These are phyloP conservation scores for Hippocampus zosterae DNA, from an alignment of 2,113 vertebrate genomes.

Conservation along the genomic window DNA sequence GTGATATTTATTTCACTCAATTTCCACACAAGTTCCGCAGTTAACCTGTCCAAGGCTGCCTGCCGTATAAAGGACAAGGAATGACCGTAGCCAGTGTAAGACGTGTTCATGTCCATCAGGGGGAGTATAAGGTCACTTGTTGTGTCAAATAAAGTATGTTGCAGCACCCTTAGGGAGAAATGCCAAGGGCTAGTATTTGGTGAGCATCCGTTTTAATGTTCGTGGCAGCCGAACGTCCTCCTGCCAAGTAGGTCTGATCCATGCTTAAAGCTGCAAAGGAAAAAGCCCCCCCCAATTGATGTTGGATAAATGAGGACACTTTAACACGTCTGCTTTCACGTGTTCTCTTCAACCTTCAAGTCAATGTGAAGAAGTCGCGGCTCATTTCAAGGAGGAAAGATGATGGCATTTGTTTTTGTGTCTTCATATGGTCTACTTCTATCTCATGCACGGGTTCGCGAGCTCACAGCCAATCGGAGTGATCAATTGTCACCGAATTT, in stretches of 20 bases:
- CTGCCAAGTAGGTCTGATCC: conserved; percentile 57
- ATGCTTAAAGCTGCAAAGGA: conserved; percentile 39
- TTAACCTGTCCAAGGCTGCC: conserved; percentile 53
- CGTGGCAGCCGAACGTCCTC: conserved; percentile 33
- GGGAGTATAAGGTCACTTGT: neutral
- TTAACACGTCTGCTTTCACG: conserved; percentile 9
- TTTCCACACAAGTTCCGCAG: conserved; percentile 33
- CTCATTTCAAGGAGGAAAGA: neutral
- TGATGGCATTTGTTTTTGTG: too few relatives aligned
- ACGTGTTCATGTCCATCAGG: conserved; percentile 46
- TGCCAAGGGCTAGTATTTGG: conserved; percentile 53
- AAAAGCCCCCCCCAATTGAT: conserved; percentile 13
- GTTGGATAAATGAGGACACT: conserved; percentile 14
- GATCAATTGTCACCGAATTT: conserved; percentile 11
- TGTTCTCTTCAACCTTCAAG: neutral
- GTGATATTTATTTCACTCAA: conserved; percentile 41
- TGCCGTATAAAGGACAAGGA: conserved; percentile 39
- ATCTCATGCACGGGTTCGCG: too few relatives aligned
- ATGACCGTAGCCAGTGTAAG: conserved; percentile 53
- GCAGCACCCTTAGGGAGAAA: conserved; percentile 32
- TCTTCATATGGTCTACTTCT: too few relatives aligned
- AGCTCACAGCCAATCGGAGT: too few relatives aligned
- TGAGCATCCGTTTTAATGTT: conserved; percentile 56
- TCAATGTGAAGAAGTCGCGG: neutral
- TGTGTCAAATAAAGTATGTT: conserved; percentile 43